Percentiles rank a stretch among this genome's conserved stretches.
These are phyloP conservation scores for Podilymbus podiceps DNA, from an alignment of 2,113 vertebrate genomes.

Conservation along the genomic window DNA sequence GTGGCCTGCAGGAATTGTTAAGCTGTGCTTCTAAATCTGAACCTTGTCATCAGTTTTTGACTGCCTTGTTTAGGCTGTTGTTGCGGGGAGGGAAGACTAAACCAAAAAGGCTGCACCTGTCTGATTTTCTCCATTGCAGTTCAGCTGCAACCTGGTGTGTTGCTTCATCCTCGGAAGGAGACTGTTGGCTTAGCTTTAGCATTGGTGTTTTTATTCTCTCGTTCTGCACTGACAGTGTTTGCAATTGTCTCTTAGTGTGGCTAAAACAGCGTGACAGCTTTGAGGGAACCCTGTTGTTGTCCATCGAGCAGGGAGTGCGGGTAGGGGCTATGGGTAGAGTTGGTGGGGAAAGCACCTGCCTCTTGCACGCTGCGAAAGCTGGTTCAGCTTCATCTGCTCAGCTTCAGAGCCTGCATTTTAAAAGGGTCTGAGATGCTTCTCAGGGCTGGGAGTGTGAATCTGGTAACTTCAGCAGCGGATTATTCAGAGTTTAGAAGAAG, in stretches of 20 bases:
- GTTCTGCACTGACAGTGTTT: background rate
- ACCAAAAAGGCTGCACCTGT: background rate
- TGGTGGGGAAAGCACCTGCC: background rate
- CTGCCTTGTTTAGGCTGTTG: background rate
- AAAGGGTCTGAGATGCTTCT: background rate
- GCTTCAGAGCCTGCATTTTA: background rate
- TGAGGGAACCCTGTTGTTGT: background rate
- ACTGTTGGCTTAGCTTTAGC: background rate
- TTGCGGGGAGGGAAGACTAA: background rate
- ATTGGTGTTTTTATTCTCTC: background rate
- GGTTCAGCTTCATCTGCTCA: background rate
- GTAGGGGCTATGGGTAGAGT: background rate
- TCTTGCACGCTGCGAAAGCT: background rate
- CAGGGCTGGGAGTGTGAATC: background rate
- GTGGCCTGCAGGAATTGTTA: background rate
- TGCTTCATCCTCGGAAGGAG: background rate
- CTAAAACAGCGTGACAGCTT: background rate
- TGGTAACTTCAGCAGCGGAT: background rate
- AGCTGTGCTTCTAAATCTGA: background rate
- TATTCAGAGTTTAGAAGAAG: background rate
- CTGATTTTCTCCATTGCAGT: background rate
- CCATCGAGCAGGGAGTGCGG: rapidly evolving
- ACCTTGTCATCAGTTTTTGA: background rate
- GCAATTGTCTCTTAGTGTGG: background rate
- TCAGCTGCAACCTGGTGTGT: background rate